Base-by-base conservation (phyloP, 2,797 vertebrate species). In the Hafferia zeledoni region DNA sequence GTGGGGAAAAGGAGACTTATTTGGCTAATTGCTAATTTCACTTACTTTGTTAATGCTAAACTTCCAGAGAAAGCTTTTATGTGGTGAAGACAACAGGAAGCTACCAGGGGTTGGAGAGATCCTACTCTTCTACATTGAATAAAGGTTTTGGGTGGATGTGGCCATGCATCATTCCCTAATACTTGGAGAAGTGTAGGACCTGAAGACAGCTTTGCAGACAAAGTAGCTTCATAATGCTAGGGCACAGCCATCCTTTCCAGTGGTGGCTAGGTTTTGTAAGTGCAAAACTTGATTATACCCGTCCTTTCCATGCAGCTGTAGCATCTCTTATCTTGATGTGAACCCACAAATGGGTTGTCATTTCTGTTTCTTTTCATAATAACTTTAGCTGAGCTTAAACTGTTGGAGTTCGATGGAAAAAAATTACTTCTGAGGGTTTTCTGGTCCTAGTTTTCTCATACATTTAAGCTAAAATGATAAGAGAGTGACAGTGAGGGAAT, bases 101-200 rank as follows among this genome's bases (percentile, higher is more conserved):
- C 30, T 83, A 23, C 5, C 9, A 15, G 28, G 25, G 4, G 2
- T 17, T 92, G 64, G 37, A 81, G 57, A 25, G 7, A 60, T 24
- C 20, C 9, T 24, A 14, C 17, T 11, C 1, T 77, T 90, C 19
- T 56, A 44, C 35, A 13, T 13, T 64, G 30, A 13, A 17, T 35
- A 9, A 39, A 20, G 28, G 37, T 17, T 1, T 76, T 72, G 91
- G 28, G 35, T 69, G 35, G 13, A 25, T 83, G 28, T 74, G n/a
- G 11, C 68, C 3, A 0, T 69, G 37, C 27, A 27, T 68, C 56
- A 18, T 47, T 74, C 24, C 19, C 23, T 17, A 39, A 0, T 50
- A 17, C 6, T 8, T n/a, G 57, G 33, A 78, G 69, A 43, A 28
- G 25, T 49, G 20, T 41, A 63, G 83, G 50, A 46, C 57, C 33